phyloP scores from a whole-genome alignment of 2,888 invertebrate species.

The Dinocampus coccinellae region DNA sequence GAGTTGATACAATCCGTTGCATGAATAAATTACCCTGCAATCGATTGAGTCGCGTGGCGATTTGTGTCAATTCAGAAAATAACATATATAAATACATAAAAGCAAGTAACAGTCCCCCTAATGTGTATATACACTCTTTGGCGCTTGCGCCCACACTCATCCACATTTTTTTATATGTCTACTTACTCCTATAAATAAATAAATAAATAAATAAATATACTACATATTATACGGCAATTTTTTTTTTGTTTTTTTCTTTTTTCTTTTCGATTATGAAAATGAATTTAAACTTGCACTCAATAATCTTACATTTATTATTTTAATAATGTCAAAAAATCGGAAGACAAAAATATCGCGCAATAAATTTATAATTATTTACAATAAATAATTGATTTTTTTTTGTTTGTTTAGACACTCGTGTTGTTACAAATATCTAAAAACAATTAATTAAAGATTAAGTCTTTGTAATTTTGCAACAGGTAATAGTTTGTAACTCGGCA shows the following conservation, averaged over 20 bases:
- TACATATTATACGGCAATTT: too few relatives aligned
- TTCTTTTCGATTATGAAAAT: too few relatives aligned
- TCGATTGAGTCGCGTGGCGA: slow-evolving; percentile 56
- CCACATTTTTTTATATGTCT: too few relatives aligned
- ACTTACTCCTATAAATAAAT: too few relatives aligned
- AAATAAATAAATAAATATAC: too few relatives aligned
- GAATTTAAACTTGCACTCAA: background rate
- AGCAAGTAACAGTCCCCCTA: slow-evolving; percentile 26
- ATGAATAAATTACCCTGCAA: slow-evolving; percentile 66
- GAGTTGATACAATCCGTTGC: slow-evolving; percentile 44
- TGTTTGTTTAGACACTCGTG: too few relatives aligned
- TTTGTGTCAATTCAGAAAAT: slow-evolving; percentile 46
- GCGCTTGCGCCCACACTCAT: slow-evolving; percentile 40
- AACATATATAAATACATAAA: slow-evolving; percentile 28
- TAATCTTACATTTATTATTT: background rate
- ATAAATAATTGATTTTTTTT: background rate
- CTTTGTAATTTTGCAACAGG: slow-evolving; percentile 91
- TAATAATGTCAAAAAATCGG: background rate
- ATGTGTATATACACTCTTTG: slow-evolving; percentile 8
- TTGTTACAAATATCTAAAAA: background rate
- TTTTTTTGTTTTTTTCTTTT: too few relatives aligned
- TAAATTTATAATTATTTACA: slow-evolving; percentile 22
- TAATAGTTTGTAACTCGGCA: slow-evolving; percentile 96
- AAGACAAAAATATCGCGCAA: background rate
- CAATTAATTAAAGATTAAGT: slow-evolving; percentile 92